Percentiles rank a stretch among this genome's conserved stretches.
These are phyloP conservation scores for Montipora capitata DNA, from an alignment of 92 coral and sea anemone genomes.

Conservation along the genomic window DNA sequence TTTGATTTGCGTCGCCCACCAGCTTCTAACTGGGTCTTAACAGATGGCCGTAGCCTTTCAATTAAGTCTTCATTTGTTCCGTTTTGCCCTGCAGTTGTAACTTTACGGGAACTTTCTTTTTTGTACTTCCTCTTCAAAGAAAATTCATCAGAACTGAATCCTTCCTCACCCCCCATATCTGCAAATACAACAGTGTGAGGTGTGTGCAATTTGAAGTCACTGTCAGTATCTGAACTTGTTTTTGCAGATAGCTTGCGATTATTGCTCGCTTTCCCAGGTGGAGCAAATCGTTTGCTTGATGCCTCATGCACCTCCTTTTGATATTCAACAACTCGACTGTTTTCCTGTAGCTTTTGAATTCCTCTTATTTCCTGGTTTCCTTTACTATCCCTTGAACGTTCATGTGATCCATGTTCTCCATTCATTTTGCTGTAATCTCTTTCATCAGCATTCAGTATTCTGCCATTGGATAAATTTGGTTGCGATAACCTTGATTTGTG, in stretches of 20 bases:
- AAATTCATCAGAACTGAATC: conserved; percentile 53
- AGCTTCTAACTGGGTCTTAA: conserved; percentile 18
- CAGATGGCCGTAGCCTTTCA: conserved; percentile 9
- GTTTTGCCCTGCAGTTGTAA: conserved; percentile 22
- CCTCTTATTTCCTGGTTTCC: conserved; percentile 15
- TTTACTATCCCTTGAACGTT: not conserved
- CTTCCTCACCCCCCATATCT: conserved; percentile 42
- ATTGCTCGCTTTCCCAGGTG: not conserved
- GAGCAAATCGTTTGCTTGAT: not conserved
- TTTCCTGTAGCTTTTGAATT: conserved; percentile 10
- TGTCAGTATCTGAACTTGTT: conserved; percentile 64
- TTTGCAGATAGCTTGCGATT: conserved; percentile 13
- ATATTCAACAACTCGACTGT: not conserved
- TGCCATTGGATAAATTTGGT: not conserved
- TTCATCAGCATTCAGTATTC: not conserved
- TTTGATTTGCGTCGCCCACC: conserved; percentile 39
- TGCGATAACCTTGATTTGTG: conserved; percentile 5
- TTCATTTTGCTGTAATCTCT: conserved; percentile 45
- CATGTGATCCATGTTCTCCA: conserved; percentile 13
- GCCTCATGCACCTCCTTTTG: conserved; percentile 26
- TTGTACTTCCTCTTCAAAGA: conserved; percentile 75
- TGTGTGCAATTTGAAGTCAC: conserved; percentile 17
- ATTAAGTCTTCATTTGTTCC: not conserved
- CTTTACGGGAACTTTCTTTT: conserved; percentile 31
- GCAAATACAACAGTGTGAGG: conserved; percentile 10